Base-by-base conservation (phyloP, 1,140 invertebrate genomes). In the Drosophila yakuba region DNA sequence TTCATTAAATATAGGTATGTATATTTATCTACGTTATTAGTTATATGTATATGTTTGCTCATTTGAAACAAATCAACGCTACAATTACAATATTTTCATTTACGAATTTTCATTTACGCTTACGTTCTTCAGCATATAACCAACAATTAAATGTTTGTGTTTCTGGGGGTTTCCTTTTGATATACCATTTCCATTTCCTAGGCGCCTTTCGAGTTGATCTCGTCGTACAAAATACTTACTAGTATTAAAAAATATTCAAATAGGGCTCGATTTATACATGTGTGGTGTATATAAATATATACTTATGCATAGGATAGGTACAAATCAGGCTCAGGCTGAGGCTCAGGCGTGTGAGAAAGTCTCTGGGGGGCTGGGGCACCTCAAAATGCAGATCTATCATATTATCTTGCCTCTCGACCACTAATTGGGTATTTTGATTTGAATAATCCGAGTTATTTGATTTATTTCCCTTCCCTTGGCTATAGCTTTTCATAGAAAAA, bases 231-330 rank as follows among this genome's bases (percentile, higher is more conserved):
- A 88, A 88, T 80, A 74, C 71, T 74, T 89, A 80, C 20, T 78
- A 84, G 79, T 71, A 83, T 69, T 89, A 89, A 88, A 86, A 89
- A 77, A 89, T 80, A 76, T 76, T 58, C 51, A 74, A 85, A 80
- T 76, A 68, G 80, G 80, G 80, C 75, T 76, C 63, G 80, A 61
- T 84, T 85, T 84, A 73, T 83, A 81, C 52, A 71, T 71, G 28
- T 35, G 41, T 54, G n/a, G 15, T 74, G 36, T 62, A 43, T 55
- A 62, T 74, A 62, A 51, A 51, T 76, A 77, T 57, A 52, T 78
- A 78, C 74, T 80, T 88, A 89, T 84, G 84, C 84, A 71, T 84
- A 89, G 83, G 84, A 84, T 78, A 89, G 84, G 84, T 88, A 90
- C 84, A 88, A 89, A 88, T 88, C 79, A 88, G 84, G 85, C 80